Evolutionary conservation across 2,113 vertebrate genomes (phyloP).

Genomic region (Okapia johnstoni): DNA sequence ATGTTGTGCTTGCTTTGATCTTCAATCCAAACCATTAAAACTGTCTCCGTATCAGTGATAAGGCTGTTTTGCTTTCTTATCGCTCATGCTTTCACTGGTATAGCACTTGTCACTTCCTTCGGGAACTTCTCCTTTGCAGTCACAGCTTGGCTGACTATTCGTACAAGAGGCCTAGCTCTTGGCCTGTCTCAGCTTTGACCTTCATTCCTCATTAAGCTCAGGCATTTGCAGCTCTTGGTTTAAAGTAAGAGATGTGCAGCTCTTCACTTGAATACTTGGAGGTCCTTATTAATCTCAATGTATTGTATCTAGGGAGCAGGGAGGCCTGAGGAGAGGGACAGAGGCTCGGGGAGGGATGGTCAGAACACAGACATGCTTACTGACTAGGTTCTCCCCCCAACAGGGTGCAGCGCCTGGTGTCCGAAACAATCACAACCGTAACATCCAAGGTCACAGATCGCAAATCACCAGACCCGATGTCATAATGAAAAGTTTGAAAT

Average conservation of each 20-base stretch:
- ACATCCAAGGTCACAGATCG: neutral
- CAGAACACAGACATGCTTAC: neutral
- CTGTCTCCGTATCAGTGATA: neutral
- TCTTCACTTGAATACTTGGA: neutral
- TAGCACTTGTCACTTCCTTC: neutral
- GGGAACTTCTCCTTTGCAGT: neutral
- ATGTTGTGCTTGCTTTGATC: neutral
- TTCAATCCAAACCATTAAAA: neutral
- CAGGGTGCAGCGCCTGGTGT: neutral
- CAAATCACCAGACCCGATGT: neutral
- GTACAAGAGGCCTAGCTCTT: neutral
- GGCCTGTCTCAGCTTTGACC: neutral
- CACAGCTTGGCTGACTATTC: neutral
- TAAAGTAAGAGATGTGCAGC: neutral
- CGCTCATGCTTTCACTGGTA: neutral
- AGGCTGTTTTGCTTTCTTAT: neutral
- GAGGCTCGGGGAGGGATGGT: fast-evolving
- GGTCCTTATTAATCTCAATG: neutral
- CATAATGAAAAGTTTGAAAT: neutral
- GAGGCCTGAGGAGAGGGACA: neutral
- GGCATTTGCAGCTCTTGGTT: neutral
- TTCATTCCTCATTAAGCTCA: neutral
- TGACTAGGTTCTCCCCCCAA: neutral
- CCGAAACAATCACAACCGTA: neutral
- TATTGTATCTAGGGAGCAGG: neutral